These are phyloP conservation scores for Agapornis canus DNA, from an alignment of 2,797 vertebrate species.

Conservation along the genomic window DNA sequence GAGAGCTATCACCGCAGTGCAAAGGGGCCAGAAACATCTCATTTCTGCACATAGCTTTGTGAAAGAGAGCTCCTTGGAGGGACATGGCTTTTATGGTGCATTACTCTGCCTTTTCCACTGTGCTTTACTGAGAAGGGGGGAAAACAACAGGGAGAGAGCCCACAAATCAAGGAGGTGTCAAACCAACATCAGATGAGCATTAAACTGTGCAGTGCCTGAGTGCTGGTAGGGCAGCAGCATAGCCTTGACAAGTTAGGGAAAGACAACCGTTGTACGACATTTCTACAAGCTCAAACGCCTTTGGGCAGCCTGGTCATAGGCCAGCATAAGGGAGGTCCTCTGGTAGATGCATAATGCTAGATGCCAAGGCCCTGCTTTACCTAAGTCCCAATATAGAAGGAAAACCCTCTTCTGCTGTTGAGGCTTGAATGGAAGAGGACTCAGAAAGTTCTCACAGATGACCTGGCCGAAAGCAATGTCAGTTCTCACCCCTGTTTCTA, in stretches of 20 bases:
- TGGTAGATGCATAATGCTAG: background rate
- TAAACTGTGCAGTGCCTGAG: background rate
- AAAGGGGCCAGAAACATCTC: background rate
- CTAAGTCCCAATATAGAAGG: background rate
- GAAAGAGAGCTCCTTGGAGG: background rate
- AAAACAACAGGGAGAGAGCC: background rate
- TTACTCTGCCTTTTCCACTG: background rate
- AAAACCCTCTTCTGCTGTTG: fast-evolving
- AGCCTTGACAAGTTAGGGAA: background rate
- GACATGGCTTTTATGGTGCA: background rate
- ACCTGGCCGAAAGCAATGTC: background rate
- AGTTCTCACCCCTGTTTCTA: background rate
- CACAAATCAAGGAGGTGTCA: background rate
- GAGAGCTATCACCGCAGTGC: background rate
- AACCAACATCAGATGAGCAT: background rate
- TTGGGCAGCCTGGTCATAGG: background rate
- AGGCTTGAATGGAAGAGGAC: background rate
- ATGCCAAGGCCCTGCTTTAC: background rate
- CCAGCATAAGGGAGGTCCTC: fast-evolving
- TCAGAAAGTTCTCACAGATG: background rate
- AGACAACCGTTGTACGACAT: background rate
- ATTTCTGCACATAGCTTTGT: background rate
- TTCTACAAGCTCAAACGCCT: background rate
- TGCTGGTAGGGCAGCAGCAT: fast-evolving
- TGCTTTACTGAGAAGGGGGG: background rate